These are phyloP conservation scores for Agrotis puta DNA, from an alignment of 2,888 invertebrate genomes.

Conservation along the genomic window DNA sequence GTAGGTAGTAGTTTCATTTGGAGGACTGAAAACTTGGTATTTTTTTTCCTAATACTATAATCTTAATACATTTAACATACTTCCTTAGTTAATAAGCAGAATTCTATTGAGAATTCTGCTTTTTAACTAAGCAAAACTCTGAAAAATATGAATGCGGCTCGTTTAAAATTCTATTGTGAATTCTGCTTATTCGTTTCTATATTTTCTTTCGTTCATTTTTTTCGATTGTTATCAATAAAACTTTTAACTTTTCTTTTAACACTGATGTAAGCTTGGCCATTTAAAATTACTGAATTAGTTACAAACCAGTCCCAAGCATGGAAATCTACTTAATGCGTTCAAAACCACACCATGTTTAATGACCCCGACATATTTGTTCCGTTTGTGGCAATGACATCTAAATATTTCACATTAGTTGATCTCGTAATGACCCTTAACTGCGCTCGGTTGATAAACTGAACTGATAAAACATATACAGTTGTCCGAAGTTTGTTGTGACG, in stretches of 20 bases:
- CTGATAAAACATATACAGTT: conserved; percentile 64
- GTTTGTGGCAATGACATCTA: conserved; percentile 37
- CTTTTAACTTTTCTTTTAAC: neutral
- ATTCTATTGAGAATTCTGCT: too few species aligned
- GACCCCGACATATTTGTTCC: conserved; percentile 34
- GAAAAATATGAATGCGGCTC: too few species aligned
- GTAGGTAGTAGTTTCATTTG: too few species aligned
- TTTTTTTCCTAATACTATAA: too few species aligned
- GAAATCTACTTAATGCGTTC: neutral
- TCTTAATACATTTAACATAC: too few species aligned
- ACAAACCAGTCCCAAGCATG: neutral
- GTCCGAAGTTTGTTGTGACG: conserved; percentile 40
- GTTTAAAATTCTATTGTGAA: too few species aligned
- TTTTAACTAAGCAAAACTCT: too few species aligned
- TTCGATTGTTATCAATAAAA: too few species aligned
- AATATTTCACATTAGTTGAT: conserved; percentile 69
- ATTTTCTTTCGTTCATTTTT: too few species aligned
- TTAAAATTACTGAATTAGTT: neutral
- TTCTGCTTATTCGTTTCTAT: too few species aligned
- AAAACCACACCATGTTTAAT: conserved; percentile 6
- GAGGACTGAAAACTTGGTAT: too few species aligned
- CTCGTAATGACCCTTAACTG: conserved; percentile 73
- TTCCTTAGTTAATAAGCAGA: too few species aligned
- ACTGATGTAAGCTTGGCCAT: neutral
- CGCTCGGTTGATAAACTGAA: conserved; percentile 58